Percentiles rank a stretch among this genome's conserved stretches.
phyloP scores from a whole-genome alignment of 2,888 invertebrate species.

The Dorcus parallelipipedus region DNA sequence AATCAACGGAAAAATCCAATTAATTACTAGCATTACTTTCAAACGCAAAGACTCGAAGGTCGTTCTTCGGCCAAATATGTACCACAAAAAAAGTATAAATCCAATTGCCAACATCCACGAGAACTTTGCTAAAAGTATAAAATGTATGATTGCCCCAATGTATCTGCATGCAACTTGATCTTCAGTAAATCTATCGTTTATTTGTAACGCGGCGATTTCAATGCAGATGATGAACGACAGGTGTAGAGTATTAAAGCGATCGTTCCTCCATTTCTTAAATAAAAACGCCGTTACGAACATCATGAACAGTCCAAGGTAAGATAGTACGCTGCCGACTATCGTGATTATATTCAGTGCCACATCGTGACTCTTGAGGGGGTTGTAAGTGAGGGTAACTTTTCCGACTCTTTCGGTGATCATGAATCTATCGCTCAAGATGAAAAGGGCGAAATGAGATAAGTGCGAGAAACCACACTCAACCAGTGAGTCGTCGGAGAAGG shows the following conservation, averaged over 20 bases:
- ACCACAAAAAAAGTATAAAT: conserved; percentile 5
- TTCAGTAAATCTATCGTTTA: too few species aligned
- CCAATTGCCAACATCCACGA: conserved; percentile 8
- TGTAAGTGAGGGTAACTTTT: neutral
- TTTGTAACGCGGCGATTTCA: conserved; percentile 1
- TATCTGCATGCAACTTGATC: neutral
- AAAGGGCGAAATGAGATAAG: conserved; percentile 6
- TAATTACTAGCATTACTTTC: neutral
- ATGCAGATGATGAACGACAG: conserved; percentile 2
- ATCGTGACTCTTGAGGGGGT: conserved; percentile 3
- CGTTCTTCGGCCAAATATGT: neutral
- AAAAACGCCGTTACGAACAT: conserved; percentile 3
- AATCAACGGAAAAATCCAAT: conserved; percentile 6
- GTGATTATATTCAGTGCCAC: conserved; percentile 4
- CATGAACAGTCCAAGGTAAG: conserved; percentile 3
- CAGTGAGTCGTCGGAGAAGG: neutral
- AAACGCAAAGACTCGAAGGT: too few species aligned
- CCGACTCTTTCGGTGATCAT: too few species aligned
- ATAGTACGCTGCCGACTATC: conserved; percentile 7
- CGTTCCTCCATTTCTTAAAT: conserved; percentile 11
- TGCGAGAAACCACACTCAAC: conserved; percentile 2
- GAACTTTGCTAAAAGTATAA: conserved; percentile 9
- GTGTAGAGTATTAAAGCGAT: conserved; percentile 10
- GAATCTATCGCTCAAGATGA: neutral
- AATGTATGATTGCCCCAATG: conserved; percentile 8